Evolutionary conservation across 2,113 vertebrate species (phyloP), one percentile per base, ranked within the genome.

Genomic region (Chamaea fasciata): DNA sequence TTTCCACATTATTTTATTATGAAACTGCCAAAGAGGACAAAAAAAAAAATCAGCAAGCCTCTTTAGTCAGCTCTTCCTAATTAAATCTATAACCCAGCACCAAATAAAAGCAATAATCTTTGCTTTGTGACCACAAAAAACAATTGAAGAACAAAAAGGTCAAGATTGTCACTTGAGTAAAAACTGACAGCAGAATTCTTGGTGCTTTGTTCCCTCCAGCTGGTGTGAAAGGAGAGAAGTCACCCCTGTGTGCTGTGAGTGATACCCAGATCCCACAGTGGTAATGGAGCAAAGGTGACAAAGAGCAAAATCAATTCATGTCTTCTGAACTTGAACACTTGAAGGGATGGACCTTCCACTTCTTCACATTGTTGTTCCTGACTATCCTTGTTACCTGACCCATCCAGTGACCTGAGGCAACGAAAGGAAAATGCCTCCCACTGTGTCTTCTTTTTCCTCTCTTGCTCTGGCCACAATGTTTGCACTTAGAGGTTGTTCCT

Each of bases 21-120:
- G 46, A 86, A 95, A 67, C 23, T 75, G 26, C 8, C 56, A 89
- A 83, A 86, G 7, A 81, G 33, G 42, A 53, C 18, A 1, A 57
- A 41, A 41, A 39, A 27, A 65, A n/a, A 33, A 82, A 28, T 5
- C 46, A 69, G 11, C 2, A 13, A 67, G 7, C 18, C 21, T 55
- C 22, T 91, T 84, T 56, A 82, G 14, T 75, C 64, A 78, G 27
- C 7, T 62, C 55, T 80, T 88, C 63, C 50, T 83, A 83, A 70
- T 77, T 42, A 94, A 92, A 65, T 56, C 35, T 87, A 37, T 39
- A 87, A 37, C 9, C 33, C 52, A 78, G 69, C 30, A 84, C 39
- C 49, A 82, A 94, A 82, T n/a, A 64, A 74, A 94, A 92, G 27
- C 23, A 89, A 67, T 15, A 52, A 7, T 23, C 47, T 82, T 55